Base-by-base conservation (phyloP, 2,888 invertebrate species). In the Drosophila subsilvestris region DNA sequence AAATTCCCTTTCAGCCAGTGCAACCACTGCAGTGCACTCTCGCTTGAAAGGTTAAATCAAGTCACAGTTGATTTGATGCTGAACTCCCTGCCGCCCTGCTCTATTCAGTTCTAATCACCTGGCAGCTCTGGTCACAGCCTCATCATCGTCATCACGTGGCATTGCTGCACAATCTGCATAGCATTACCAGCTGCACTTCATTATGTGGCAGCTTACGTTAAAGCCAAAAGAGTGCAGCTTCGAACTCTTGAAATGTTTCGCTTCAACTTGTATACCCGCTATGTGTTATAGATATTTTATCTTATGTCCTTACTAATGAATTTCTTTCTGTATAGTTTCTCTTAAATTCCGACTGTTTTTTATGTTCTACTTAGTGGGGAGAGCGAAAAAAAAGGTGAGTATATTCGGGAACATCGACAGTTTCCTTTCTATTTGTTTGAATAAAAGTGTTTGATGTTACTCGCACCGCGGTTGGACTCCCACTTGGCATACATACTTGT, bases 81-180 rank as follows among this genome's bases (percentile, higher is more conserved):
- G 51, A 51, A 58, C 51, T 68, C 58, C 68, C 50, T 27, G 1
- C 2, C 14, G 6, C 0, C 37, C 37, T 1, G 66, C 49, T 59
- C 59, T 51, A 68, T 68, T 48, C 68, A 68, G 37, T 53, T 68
- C 68, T 68, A 67, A 68, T 58, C 67, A 68, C 68, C 63, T 68
- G 45, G 45, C 47, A 50, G 47, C 62, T 61, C n/a, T 22, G 63
- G n/a, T 47, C 48, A 27, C 63, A 43, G 63, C 62, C 63, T 63
- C 63, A 61, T 61, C 62, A 63, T 48, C 48, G 37, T 14, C 37
- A 37, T 37, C 37, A 22, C 44, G 43, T 60, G 60, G 60, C 56
- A 60, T 60, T 60, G 60, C 60, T 18, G 32, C 10, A 48, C 43
- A 66, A 66, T 65, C 65, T 66, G 66, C 65, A 66, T 66, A 43